A percentile compares a stretch with the other conserved stretches of the same genome.
Evolutionary conservation across 2,888 invertebrate species (phyloP).

Genomic region (Endomychus coccineus): DNA sequence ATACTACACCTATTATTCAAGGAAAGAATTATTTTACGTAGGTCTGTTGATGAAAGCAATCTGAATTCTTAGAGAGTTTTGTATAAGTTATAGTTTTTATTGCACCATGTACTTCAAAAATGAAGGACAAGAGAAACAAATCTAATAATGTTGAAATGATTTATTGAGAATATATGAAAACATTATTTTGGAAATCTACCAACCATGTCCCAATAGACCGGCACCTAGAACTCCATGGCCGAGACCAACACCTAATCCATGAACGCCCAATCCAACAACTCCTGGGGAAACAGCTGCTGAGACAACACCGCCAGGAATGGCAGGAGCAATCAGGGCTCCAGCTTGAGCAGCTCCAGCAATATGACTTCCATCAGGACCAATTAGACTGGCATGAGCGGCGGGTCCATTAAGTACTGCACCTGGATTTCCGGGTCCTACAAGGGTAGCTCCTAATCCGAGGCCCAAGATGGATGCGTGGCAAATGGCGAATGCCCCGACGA

Average conservation of each 20-base stretch:
- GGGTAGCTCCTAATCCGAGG: conserved; percentile 26
- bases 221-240: too few species aligned
- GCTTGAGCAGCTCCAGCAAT: conserved; percentile 42
- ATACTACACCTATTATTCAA: too few species aligned
- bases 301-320: conserved; percentile 35
- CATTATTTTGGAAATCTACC: too few species aligned
- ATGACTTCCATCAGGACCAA: conserved; percentile 43
- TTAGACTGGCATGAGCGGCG: conserved; percentile 28
- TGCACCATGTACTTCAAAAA: too few species aligned
- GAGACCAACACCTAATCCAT: conserved; percentile 22
- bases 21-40: too few species aligned
- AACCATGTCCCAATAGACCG: too few species aligned
- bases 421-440: conserved; percentile 34
- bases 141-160: too few species aligned
- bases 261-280: conserved; percentile 20
- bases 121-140: too few species aligned
- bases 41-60: too few species aligned
- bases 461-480: conserved; percentile 31
- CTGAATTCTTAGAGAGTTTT: too few species aligned
- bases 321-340: conserved; percentile 40
- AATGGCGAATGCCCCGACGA: conserved; percentile 27
- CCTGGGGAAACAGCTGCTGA: conserved; percentile 35
- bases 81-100: too few species aligned
- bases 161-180: too few species aligned
- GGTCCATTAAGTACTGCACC: conserved; percentile 34